phyloP scores from a whole-genome alignment of 2,888 invertebrate genomes.

The Pristionchus arcanus region DNA sequence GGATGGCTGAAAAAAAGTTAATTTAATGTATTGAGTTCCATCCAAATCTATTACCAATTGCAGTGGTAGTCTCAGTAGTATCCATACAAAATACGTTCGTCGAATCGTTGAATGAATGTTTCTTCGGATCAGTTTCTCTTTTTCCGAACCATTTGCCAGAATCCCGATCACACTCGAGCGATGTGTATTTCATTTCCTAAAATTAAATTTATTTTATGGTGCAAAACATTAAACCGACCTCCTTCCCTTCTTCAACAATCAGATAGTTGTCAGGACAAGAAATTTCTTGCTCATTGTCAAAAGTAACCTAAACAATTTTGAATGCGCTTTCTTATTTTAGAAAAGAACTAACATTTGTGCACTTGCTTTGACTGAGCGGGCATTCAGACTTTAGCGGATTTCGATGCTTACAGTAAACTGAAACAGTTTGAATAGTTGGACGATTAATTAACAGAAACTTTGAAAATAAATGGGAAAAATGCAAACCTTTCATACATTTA shows the following conservation, averaged over 20 bases:
- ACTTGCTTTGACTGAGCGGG: background rate
- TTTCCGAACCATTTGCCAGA: background rate
- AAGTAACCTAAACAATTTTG: background rate
- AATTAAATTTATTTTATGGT: background rate
- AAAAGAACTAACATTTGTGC: background rate
- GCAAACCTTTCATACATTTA: background rate
- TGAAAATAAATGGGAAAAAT: background rate
- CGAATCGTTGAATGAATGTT: background rate
- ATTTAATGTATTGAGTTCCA: background rate
- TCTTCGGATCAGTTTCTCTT: background rate
- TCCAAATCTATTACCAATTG: background rate
- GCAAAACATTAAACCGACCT: background rate
- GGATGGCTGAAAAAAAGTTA: background rate
- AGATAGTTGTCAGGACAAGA: background rate
- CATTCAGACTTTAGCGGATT: background rate
- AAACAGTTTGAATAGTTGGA: background rate
- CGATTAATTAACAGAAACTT: background rate
- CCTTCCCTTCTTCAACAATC: background rate
- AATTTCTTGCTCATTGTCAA: background rate
- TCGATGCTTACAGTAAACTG: background rate
- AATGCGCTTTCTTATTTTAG: background rate
- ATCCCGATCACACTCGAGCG: background rate
- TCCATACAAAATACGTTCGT: background rate
- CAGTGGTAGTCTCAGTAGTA: background rate
- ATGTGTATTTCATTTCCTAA: background rate